Conservation (phyloP, 2,888 invertebrate genomes). For the Hylaea fasciaria region DNA sequence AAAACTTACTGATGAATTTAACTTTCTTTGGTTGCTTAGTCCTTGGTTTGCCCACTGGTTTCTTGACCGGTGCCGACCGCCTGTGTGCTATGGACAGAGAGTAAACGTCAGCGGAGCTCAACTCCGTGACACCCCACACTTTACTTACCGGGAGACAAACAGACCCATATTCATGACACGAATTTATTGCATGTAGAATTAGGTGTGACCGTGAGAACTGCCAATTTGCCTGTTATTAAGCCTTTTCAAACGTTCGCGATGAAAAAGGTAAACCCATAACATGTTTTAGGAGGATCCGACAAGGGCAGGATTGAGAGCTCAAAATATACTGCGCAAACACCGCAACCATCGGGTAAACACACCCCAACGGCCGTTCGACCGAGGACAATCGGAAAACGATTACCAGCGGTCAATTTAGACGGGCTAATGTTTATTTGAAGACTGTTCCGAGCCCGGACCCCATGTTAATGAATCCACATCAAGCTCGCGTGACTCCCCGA, state of each 20-base stretch:
- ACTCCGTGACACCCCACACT: conserved; percentile 45
- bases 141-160: conserved; percentile 52
- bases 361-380: conserved; percentile 46
- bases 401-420: conserved; percentile 57
- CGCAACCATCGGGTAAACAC: conserved; percentile 52
- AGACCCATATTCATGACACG: conserved; percentile 6
- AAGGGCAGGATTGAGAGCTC: conserved; percentile 17
- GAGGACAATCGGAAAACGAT: conserved; percentile 72
- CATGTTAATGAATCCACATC: conserved; percentile 57
- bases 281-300: conserved; percentile 9
- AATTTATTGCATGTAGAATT: background rate
- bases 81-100: conserved; percentile 70
- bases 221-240: background rate
- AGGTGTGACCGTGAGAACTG: background rate
- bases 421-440: conserved; percentile 72
- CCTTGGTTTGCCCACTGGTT: conserved; percentile 91
- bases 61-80: conserved; percentile 89
- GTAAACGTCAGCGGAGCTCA: conserved; percentile 52
- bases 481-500: conserved; percentile 63
- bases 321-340: conserved; percentile 42
- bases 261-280: conserved; percentile 20
- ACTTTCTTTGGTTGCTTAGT: conserved; percentile 96
- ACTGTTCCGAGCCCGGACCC: conserved; percentile 49
- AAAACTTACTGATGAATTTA: conserved; percentile 95
- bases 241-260: background rate